A percentile compares a stretch with the other conserved stretches of the same genome.
phyloP scores from a whole-genome alignment of 2,113 vertebrate genomes.

The Oreocharis arfaki region DNA sequence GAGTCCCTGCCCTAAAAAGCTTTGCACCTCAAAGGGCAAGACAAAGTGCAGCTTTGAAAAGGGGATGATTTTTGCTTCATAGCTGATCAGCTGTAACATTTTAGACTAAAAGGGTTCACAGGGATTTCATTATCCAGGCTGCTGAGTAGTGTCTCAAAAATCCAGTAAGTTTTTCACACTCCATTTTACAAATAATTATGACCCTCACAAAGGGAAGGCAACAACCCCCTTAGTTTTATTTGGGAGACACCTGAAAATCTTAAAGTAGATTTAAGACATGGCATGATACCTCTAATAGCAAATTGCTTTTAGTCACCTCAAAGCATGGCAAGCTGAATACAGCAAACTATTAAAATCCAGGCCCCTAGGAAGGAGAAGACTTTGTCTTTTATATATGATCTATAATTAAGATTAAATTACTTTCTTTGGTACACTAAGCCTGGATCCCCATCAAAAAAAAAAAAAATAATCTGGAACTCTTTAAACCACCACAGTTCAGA shows the following conservation, averaged over 20 bases:
- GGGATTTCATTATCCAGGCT: background rate
- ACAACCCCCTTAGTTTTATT: background rate
- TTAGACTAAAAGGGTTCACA: background rate
- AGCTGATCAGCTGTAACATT: background rate
- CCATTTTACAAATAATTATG: background rate
- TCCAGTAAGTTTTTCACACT: background rate
- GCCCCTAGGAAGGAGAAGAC: background rate
- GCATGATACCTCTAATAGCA: background rate
- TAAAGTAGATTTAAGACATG: background rate
- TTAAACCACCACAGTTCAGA: background rate
- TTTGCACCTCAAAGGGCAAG: background rate
- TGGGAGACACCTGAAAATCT: background rate
- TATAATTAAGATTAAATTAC: background rate
- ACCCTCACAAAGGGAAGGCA: background rate
- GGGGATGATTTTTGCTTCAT: background rate
- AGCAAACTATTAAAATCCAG: background rate
- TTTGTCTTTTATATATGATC: fast-evolving
- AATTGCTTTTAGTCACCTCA: background rate
- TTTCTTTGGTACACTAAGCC: background rate
- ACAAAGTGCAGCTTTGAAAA: background rate
- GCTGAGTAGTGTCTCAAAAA: background rate
- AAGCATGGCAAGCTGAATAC: background rate
- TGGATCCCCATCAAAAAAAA: background rate
- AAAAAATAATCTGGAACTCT: no score
- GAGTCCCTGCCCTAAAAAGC: background rate